Conservation (phyloP, 2,113 vertebrate species). For the Astur gentilis region DNA sequence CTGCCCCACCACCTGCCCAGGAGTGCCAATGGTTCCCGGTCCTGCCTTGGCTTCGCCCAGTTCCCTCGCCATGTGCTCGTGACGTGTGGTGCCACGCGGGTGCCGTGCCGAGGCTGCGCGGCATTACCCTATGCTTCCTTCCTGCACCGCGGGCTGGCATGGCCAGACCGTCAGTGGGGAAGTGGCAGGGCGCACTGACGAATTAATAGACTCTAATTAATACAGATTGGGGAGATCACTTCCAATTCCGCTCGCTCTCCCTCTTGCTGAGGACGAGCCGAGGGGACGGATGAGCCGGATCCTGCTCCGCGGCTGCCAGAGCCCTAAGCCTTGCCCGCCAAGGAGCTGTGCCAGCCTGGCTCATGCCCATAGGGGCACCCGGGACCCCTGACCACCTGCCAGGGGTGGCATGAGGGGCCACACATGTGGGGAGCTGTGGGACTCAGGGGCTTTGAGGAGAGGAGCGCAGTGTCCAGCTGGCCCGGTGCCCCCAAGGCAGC, state of each 20-base stretch:
- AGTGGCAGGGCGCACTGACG: not conserved
- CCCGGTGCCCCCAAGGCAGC: accelerated
- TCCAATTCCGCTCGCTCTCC: slow-evolving; percentile 34
- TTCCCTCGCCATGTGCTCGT: accelerated
- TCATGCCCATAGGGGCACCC: not conserved
- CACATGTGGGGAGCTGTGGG: accelerated
- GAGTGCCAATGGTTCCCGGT: accelerated
- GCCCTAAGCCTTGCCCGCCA: not conserved
- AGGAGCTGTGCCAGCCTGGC: not conserved
- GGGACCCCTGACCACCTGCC: not conserved
- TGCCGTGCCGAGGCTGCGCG: accelerated
- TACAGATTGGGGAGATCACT: slow-evolving; percentile 61
- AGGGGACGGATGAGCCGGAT: not conserved
- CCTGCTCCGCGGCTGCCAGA: not conserved
- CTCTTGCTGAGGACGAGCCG: slow-evolving; percentile 1
- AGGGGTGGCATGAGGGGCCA: not conserved
- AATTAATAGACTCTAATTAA: slow-evolving; percentile 68
- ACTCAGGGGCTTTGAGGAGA: not conserved
- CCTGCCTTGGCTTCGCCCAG: not conserved
- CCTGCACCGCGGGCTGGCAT: accelerated
- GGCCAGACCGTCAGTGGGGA: not conserved
- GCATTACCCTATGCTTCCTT: not conserved
- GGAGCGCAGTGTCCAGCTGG: not conserved
- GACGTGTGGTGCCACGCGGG: accelerated
- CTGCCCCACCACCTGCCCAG: accelerated